These are phyloP conservation scores for Agriotes lineatus DNA, from an alignment of 2,888 invertebrate genomes.

Conservation along the genomic window DNA sequence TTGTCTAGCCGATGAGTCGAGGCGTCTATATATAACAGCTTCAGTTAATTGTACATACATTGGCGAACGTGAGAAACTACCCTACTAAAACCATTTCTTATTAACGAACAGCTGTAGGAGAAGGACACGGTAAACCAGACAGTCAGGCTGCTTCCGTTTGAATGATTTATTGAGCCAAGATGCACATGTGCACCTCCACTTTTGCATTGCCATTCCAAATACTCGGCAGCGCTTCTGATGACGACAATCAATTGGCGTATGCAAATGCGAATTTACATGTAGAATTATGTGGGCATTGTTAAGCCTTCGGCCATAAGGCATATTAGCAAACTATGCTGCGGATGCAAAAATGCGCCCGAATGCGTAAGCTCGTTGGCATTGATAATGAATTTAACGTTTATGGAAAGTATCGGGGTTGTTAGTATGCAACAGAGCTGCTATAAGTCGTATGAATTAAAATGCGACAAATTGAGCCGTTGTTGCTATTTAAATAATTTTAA, in stretches of 20 bases:
- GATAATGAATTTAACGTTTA: slow-evolving; percentile 38
- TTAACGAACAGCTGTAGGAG: slow-evolving; percentile 47
- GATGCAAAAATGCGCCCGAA: slow-evolving; percentile 13
- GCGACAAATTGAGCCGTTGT: too few species aligned
- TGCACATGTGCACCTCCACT: slow-evolving; percentile 53
- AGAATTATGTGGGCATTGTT: slow-evolving; percentile 32
- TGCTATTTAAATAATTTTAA: too few species aligned
- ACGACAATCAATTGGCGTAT: slow-evolving; percentile 33
- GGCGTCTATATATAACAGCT: too few species aligned
- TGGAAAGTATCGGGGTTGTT: slow-evolving; percentile 15
- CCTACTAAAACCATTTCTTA: slow-evolving; percentile 37
- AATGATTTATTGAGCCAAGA: slow-evolving; percentile 60
- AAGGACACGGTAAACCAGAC: slow-evolving; percentile 53
- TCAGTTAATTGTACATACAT: too few species aligned
- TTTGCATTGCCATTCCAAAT: slow-evolving; percentile 39
- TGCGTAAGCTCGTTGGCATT: slow-evolving; percentile 22
- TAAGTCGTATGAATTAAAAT: too few species aligned
- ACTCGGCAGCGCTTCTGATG: slow-evolving; percentile 13
- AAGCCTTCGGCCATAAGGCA: background rate
- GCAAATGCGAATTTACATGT: slow-evolving; percentile 35
- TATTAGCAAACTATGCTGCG: slow-evolving; percentile 13
- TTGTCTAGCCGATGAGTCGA: too few species aligned
- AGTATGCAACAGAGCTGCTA: too few species aligned
- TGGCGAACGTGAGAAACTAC: slow-evolving; percentile 43
- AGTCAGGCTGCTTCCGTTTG: slow-evolving; percentile 64